phyloP scores from a whole-genome alignment of 2,113 vertebrate genomes.

The Catagonus wagneri region DNA sequence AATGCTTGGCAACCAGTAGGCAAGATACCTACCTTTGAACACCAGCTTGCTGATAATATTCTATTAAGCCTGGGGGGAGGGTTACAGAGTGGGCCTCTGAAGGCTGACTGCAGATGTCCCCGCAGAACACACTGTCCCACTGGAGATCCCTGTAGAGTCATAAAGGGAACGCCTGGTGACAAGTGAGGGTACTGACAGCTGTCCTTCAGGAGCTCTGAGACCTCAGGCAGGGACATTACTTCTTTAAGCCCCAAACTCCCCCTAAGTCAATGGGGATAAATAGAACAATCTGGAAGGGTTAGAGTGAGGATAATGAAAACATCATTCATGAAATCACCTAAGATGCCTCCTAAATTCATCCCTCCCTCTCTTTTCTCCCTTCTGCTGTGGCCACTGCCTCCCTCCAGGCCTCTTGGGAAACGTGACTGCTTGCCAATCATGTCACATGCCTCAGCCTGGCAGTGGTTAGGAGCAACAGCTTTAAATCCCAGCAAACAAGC shows the following conservation, averaged over 20 bases:
- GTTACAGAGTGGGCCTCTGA: neutral
- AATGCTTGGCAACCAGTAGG: neutral
- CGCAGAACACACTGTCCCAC: neutral
- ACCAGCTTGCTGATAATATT: neutral
- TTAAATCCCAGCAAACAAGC: neutral
- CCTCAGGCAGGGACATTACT: neutral
- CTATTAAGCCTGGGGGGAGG: neutral
- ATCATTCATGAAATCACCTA: slow-evolving; percentile 3
- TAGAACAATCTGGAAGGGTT: neutral
- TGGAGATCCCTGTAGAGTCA: neutral
- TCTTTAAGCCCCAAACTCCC: neutral
- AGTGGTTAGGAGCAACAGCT: neutral
- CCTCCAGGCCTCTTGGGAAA: neutral
- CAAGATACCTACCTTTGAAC: neutral
- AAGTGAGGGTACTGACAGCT: neutral
- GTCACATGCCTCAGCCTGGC: neutral
- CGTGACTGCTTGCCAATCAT: neutral
- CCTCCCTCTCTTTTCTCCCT: neutral
- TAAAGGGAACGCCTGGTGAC: neutral
- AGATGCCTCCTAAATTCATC: neutral
- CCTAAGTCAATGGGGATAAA: neutral
- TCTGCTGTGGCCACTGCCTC: neutral
- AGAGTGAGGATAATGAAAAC: neutral
- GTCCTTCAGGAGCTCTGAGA: neutral
- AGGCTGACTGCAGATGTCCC: neutral